Percentiles rank a stretch among this genome's conserved stretches.
Evolutionary conservation across 2,888 invertebrate species (phyloP).

Genomic region (Thymelicus acteon): DNA sequence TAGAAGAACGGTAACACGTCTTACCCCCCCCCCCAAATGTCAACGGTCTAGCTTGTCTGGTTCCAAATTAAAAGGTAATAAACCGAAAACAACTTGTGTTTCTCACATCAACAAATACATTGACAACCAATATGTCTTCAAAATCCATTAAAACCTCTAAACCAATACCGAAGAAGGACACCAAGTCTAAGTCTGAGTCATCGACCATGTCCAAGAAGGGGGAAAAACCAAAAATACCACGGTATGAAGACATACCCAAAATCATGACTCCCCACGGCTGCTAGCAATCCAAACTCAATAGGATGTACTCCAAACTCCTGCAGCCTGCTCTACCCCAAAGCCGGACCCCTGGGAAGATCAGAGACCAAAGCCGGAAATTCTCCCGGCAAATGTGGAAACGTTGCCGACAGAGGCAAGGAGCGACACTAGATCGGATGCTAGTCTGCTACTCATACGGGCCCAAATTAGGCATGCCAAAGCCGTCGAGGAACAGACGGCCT

Average conservation of each 20-base stretch:
- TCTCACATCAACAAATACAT: too few relatives aligned
- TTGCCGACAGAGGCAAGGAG: too few relatives aligned
- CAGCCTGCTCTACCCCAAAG: neutral
- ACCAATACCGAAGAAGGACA: neutral
- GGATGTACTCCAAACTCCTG: neutral
- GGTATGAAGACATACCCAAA: neutral
- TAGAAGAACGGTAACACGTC: too few relatives aligned
- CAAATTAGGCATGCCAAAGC: constrained; percentile 1
- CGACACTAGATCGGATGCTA: neutral
- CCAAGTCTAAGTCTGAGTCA: neutral
- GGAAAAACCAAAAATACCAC: neutral
- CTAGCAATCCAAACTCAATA: neutral
- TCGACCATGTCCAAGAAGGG: neutral
- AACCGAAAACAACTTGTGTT: too few relatives aligned
- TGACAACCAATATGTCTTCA: neutral
- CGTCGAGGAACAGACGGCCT: neutral
- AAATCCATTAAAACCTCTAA: neutral
- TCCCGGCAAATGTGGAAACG: neutral
- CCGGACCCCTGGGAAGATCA: neutral
- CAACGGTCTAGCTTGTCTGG: too few relatives aligned
- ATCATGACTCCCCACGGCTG: neutral
- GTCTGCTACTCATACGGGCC: neutral
- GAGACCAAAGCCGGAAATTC: neutral
- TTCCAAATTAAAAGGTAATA: too few relatives aligned
- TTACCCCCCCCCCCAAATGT: too few relatives aligned